Evolutionary conservation across 2,113 vertebrate genomes (phyloP), one percentile per base, ranked within the genome.

Genomic region (Periophthalmodon schlosseri): DNA sequence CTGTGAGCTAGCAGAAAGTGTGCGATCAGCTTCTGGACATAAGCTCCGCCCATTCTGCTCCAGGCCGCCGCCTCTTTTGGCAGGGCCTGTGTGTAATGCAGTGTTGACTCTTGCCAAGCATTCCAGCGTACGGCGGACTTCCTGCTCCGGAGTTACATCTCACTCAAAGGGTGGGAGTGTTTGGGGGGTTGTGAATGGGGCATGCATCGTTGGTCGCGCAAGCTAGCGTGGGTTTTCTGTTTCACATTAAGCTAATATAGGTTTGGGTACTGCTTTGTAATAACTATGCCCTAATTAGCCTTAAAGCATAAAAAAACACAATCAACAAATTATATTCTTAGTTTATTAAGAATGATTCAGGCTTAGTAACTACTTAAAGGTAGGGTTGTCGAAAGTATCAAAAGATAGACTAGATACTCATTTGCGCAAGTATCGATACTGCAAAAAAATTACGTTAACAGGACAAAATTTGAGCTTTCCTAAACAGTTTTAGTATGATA

Each of bases 101-200:
- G 79, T 68, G 75, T 13, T 65, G 82, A 91, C 86, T 75, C 57
- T 69, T 89, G 85, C 74, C 88, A 85, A n/a, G 89, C 84, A 83
- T 93, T 94, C 93, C 93, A 91, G 34, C 66, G 60, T 78, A 84
- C 2, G 39, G 79, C 82, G 92, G 73, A 91, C 87, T 94, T 93
- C 87, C 93, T 91, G 90, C 90, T 87, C 78, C 77, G 77, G 74
- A 23, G 76, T 72, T 70, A 73, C 63, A 2, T 68, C 56, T 65
- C 68, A 74, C 24, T 39, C 34, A 71, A 50, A 75, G 75, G 77
- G 81, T 44, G 69, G 50, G 69, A 63, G 39, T 69, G 57, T 39
- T 15, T 8, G 6, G 61, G 61, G 18, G 56, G 56, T 10, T 68
- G 75, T 39, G n/a, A 68, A 18, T 21, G 44, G 61, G 39, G 16